These are phyloP conservation scores for Eilema depressum DNA, from an alignment of 2,888 invertebrate species.

Conservation along the genomic window DNA sequence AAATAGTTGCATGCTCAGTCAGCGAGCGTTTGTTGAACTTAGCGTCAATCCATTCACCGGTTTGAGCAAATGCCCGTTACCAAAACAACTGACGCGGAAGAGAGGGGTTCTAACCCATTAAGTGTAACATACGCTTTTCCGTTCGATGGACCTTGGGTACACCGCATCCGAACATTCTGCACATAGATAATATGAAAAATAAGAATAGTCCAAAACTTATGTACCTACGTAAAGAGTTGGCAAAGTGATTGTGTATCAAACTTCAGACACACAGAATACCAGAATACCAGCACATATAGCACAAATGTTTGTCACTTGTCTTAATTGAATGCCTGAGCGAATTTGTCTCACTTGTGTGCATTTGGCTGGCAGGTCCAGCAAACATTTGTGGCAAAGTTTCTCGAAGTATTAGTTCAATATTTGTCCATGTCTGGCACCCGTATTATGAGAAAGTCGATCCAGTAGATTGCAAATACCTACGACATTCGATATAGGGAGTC, in stretches of 20 bases:
- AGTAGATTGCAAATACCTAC: neutral
- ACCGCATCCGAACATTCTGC: constrained; percentile 1
- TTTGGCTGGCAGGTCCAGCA: no score
- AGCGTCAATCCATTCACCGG: constrained; percentile 35
- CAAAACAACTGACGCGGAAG: constrained; percentile 54
- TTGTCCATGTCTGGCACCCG: neutral
- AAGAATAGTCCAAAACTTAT: neutral
- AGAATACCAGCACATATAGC: neutral
- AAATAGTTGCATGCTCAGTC: constrained; percentile 39
- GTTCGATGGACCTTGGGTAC: constrained; percentile 19
- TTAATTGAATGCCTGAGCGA: neutral
- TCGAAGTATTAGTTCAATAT: neutral
- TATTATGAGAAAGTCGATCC: neutral
- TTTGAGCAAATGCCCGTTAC: constrained; percentile 52
- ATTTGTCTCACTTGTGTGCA: neutral
- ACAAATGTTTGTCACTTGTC: neutral
- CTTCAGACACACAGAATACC: neutral
- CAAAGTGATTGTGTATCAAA: neutral
- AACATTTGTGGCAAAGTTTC: no score
- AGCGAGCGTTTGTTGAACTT: constrained; percentile 46
- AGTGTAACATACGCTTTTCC: constrained; percentile 44
- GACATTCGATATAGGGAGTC: neutral
- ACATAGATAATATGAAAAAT: neutral
- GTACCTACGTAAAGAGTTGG: neutral
- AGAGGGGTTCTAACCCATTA: constrained; percentile 52